Base-by-base conservation (phyloP, 2,797 vertebrate species). In the Typhlichthys subterraneus region DNA sequence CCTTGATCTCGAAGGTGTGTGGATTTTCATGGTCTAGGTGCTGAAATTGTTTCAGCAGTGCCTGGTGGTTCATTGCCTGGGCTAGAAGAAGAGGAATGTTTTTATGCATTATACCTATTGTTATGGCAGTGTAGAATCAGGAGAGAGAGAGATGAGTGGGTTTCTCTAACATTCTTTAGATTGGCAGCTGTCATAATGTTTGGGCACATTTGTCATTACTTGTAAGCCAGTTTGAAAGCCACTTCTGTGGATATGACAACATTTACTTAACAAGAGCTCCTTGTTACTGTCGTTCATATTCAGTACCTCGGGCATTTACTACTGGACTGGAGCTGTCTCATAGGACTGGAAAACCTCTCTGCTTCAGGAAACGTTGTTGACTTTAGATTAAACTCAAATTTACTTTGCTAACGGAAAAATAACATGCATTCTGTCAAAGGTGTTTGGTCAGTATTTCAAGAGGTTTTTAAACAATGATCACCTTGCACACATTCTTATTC, bases 11-110 rank as follows among this genome's bases (percentile, higher is more conserved):
- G 0, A 98, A 99, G 0, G 91, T 96, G 70, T 96, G 88, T 14
- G 95, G 95, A 85, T 98, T 98, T 85, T 90, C 65, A 73, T 96
- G 95, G 83, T 97, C 95, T 75, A 99, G 92, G 66, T 99, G 94
- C 51, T 98, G 94, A 77, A 98, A 98, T 78, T 98, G 95, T 74
- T 93, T 96, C 53, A 99, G 91, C 61, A 98, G 91, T 54, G 88
- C 80, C 46, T 95, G 94, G 72, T 96, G 93, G 80, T 98, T 94
- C 69, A 97, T 79, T 17, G 88, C 88, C 69, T 85, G 81, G 62
- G 92, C 96, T 98, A 63, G 56, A 50, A 13, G 29, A 14, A 52
- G 14, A 9, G 5, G 17, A 9, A 55, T n/a, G 31, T 4, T 38
- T 38, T 2, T 11, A 57, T 10, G n/a, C 11, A 2, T 57, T 45